phyloP scores from a whole-genome alignment of 2,797 vertebrate genomes.

The Pogonophryne albipinna region DNA sequence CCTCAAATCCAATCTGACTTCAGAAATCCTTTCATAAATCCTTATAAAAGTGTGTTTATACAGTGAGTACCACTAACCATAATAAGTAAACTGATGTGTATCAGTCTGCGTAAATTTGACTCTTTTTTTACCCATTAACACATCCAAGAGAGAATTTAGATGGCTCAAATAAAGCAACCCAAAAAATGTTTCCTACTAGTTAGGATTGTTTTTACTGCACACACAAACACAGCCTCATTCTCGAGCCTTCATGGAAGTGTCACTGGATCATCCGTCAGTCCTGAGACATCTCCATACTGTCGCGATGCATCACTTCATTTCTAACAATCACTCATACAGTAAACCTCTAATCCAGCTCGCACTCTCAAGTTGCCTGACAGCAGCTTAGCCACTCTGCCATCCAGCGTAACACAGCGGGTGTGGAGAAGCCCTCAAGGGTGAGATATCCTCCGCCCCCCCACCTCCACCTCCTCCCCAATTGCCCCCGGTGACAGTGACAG shows the following conservation, averaged over 20 bases:
- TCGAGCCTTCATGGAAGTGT: constrained; percentile 46
- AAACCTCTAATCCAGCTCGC: constrained; percentile 75
- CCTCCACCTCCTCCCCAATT: constrained; percentile 57
- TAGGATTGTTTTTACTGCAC: constrained; percentile 19
- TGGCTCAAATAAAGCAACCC: background rate
- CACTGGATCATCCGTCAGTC: constrained; percentile 65
- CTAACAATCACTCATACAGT: constrained; percentile 66
- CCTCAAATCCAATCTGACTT: too few species aligned
- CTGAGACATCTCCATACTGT: constrained; percentile 60
- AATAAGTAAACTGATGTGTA: too few species aligned
- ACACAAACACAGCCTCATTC: constrained; percentile 24
- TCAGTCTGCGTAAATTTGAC: background rate
- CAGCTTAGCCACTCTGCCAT: constrained; percentile 78
- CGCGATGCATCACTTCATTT: constrained; percentile 59
- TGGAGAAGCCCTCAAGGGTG: constrained; percentile 72
- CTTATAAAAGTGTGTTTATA: too few species aligned
- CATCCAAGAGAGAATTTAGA: background rate
- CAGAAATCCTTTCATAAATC: too few species aligned
- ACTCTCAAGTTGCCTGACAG: constrained; percentile 77
- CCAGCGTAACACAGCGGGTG: constrained; percentile 75
- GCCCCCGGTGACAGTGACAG: constrained; percentile 84
- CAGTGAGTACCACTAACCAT: too few species aligned
- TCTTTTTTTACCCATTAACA: constrained; percentile 1
- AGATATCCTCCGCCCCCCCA: constrained; percentile 54
- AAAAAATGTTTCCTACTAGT: background rate